phyloP scores from a whole-genome alignment of 2,888 invertebrate genomes.

The Psylliodes chrysocephalus region DNA sequence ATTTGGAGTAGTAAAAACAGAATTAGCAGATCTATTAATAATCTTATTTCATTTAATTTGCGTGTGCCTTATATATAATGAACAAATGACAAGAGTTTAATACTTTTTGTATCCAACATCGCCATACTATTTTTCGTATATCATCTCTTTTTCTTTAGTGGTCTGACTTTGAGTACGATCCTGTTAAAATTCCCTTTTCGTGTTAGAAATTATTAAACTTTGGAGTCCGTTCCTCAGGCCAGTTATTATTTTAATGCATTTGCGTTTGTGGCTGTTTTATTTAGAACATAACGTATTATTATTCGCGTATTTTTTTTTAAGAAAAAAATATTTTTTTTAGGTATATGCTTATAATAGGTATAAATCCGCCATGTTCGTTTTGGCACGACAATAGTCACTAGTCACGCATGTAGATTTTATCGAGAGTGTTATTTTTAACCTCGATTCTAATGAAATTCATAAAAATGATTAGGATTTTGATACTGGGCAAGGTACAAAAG shows the following conservation, averaged over 20 bases:
- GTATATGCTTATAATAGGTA: constrained; percentile 44
- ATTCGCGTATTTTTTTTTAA: constrained; percentile 48
- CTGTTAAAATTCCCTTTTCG: constrained; percentile 41
- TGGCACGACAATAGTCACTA: constrained; percentile 59
- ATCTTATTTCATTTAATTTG: no score
- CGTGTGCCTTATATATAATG: no score
- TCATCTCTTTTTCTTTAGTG: no score
- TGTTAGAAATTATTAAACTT: constrained; percentile 50
- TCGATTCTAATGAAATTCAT: constrained; percentile 29
- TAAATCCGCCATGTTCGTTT: constrained; percentile 58
- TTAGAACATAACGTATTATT: constrained; percentile 41
- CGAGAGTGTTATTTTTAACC: constrained; percentile 44
- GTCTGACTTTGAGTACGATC: neutral
- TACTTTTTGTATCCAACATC: no score
- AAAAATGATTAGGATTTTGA: constrained; percentile 30
- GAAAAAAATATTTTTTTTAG: constrained; percentile 38
- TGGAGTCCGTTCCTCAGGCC: constrained; percentile 46
- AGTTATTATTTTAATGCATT: constrained; percentile 52
- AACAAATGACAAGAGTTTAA: no score
- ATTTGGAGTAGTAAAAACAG: no score
- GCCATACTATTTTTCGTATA: no score
- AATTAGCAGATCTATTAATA: no score
- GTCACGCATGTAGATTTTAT: constrained; percentile 62
- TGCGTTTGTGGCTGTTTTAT: constrained; percentile 26
- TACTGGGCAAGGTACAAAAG: constrained; percentile 25